Evolutionary conservation across 2,797 vertebrate genomes (phyloP).

Genomic region (Sebastes variabilis): DNA sequence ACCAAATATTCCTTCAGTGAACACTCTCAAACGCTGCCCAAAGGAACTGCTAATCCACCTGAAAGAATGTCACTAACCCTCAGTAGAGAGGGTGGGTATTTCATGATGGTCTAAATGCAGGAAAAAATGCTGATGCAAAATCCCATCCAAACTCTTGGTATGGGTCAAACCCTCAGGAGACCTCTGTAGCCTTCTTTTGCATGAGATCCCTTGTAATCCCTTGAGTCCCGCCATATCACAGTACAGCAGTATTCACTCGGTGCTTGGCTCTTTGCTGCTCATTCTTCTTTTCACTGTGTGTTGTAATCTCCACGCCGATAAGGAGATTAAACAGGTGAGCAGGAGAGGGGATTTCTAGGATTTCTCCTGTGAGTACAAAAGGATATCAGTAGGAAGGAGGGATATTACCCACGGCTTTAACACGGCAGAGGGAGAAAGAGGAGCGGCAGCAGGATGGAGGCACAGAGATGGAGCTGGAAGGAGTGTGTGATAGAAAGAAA

Average conservation of each 20-base stretch:
- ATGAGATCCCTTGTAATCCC: slow-evolving; percentile 34
- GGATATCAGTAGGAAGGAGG: slow-evolving; percentile 55
- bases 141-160: neutral
- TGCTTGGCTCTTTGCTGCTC: slow-evolving; percentile 25
- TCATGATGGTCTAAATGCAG: neutral
- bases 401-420: slow-evolving; percentile 51
- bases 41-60: neutral
- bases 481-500: neutral
- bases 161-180: neutral
- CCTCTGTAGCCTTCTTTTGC: slow-evolving; percentile 2
- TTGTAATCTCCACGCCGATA: slow-evolving; percentile 76
- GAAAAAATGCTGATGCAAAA: neutral
- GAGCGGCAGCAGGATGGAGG: neutral
- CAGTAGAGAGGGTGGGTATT: neutral
- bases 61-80: neutral
- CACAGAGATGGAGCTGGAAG: neutral
- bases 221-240: slow-evolving; percentile 18
- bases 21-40: neutral
- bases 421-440: neutral
- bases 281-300: slow-evolving; percentile 45
- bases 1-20: neutral
- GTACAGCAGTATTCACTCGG: slow-evolving; percentile 24
- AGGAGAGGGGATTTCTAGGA: slow-evolving; percentile 69
- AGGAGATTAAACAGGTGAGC: slow-evolving; percentile 79
- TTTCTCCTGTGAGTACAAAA: slow-evolving; percentile 75